These are phyloP conservation scores for Imbricaverruca yamaguchii DNA, from an alignment of 2,888 invertebrate species.

Conservation along the genomic window DNA sequence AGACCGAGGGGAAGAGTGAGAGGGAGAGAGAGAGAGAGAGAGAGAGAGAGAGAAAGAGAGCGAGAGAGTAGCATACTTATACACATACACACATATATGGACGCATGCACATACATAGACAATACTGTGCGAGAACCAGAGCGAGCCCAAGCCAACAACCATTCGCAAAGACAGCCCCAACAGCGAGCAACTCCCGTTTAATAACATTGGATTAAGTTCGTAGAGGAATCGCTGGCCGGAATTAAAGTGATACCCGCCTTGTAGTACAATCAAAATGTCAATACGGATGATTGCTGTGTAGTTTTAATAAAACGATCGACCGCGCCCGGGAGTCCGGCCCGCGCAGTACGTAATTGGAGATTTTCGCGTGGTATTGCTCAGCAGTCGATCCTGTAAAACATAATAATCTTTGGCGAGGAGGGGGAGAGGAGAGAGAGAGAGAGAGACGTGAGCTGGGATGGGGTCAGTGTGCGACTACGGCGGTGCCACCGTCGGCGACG, in stretches of 20 bases:
- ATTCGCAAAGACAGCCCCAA: no score
- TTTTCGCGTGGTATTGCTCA: not conserved
- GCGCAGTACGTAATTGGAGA: not conserved
- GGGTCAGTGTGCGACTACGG: not conserved
- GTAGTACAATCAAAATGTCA: conserved; percentile 22
- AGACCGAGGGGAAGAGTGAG: no score
- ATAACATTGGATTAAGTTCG: conserved; percentile 18
- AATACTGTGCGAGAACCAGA: no score
- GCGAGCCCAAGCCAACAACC: no score
- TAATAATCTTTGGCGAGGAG: not conserved
- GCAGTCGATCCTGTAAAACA: not conserved
- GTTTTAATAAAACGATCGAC: conserved; percentile 20
- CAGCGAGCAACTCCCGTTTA: not conserved
- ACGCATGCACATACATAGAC: no score
- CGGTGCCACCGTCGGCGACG: not conserved
- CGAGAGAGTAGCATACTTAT: no score
- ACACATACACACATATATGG: no score
- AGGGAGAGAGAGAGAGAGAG: no score
- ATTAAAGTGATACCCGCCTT: conserved; percentile 11
- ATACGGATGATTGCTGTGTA: conserved; percentile 11
- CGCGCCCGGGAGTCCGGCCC: not conserved
- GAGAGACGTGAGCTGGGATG: not conserved
- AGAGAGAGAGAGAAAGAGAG: no score
- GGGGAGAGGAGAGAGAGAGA: not conserved
- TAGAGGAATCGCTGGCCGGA: not conserved